Conservation (phyloP, 2,113 vertebrate genomes). For the Leucosticte australis region DNA sequence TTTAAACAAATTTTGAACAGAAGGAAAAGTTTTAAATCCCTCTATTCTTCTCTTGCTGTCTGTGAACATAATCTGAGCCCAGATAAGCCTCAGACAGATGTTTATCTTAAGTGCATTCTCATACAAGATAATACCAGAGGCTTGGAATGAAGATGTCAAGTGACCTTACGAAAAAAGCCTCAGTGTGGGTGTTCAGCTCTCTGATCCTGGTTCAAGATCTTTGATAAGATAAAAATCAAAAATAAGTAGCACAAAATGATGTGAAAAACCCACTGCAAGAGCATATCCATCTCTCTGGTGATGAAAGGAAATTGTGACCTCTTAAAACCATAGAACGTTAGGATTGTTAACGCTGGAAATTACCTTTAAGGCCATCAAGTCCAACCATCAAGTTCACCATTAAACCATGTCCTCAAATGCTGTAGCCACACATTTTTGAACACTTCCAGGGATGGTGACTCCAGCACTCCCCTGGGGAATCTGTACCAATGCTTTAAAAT, state of each 20-base stretch:
- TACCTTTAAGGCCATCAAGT: background rate
- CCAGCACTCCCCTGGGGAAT: background rate
- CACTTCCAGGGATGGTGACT: background rate
- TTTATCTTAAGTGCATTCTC: background rate
- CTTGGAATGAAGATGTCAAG: background rate
- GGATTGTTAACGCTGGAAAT: background rate
- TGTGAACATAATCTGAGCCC: background rate
- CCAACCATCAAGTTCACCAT: background rate
- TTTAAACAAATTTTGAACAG: slow-evolving; percentile 28
- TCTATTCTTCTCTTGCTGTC: background rate
- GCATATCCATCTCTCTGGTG: background rate
- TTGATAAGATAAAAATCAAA: background rate
- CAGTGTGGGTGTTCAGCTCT: background rate
- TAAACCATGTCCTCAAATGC: background rate
- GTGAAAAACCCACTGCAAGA: background rate
- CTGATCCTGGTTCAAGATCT: background rate
- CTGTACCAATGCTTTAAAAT: background rate
- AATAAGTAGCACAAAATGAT: background rate
- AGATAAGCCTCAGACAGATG: slow-evolving; percentile 36
- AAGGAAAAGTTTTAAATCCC: slow-evolving; percentile 40
- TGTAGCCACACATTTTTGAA: background rate
- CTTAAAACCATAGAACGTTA: background rate
- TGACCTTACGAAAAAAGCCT: background rate
- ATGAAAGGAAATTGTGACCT: background rate
- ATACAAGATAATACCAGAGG: background rate